These are phyloP conservation scores for Ennomos quercinarius DNA, from an alignment of 2,888 invertebrate species.

Conservation along the genomic window DNA sequence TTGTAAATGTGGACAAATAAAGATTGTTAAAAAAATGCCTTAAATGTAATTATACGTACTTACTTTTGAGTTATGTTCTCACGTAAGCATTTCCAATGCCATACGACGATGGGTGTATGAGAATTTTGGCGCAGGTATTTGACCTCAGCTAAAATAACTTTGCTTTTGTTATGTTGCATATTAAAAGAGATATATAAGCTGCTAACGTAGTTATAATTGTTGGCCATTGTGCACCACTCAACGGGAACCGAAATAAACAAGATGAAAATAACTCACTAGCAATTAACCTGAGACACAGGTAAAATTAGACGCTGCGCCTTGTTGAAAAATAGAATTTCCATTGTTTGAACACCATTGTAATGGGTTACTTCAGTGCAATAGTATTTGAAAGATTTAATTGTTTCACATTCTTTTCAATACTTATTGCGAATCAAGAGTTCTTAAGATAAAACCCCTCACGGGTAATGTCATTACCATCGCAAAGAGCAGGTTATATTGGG, in stretches of 20 bases:
- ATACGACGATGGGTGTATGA: conserved; percentile 48
- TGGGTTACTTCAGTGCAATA: not conserved
- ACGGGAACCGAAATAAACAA: conserved; percentile 56
- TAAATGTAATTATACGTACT: not conserved
- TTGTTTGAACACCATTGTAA: conserved; percentile 20
- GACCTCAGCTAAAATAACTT: conserved; percentile 66
- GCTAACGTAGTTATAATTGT: conserved; percentile 45
- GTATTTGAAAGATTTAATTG: conserved; percentile 4
- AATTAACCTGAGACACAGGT: conserved; percentile 27
- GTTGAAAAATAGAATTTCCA: conserved; percentile 23
- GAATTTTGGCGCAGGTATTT: conserved; percentile 67
- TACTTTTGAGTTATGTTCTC: conserved; percentile 14
- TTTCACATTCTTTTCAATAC: too few species aligned
- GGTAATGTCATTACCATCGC: conserved; percentile 19
- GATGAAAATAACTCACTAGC: conserved; percentile 48
- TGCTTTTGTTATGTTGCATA: conserved; percentile 61
- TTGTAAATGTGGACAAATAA: too few species aligned
- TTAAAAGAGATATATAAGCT: conserved; percentile 20
- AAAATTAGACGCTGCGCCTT: conserved; percentile 22
- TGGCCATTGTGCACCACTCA: conserved; percentile 55
- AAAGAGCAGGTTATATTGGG: conserved; percentile 22
- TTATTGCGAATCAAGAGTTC: too few species aligned
- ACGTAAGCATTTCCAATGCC: conserved; percentile 40
- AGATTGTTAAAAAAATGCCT: too few species aligned
- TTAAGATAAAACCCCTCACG: not conserved